These are phyloP conservation scores for Lates calcarifer DNA, from an alignment of 2,113 vertebrate species.

Conservation along the genomic window DNA sequence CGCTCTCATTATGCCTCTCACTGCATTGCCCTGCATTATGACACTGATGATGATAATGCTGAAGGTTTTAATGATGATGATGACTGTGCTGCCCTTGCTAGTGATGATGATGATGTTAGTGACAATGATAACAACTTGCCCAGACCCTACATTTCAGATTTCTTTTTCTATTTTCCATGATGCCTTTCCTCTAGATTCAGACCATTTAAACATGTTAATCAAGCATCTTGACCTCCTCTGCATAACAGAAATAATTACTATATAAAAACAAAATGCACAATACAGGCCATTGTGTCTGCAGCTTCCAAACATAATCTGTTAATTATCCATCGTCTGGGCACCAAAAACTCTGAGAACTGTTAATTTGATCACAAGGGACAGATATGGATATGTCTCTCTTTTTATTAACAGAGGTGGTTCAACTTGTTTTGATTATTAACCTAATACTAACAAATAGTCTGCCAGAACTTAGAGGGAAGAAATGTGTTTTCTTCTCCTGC, in stretches of 20 bases:
- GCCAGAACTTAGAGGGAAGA: conserved; percentile 47
- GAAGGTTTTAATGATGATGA: conserved; percentile 42
- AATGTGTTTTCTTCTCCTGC: conserved; percentile 61
- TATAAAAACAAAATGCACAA: neutral
- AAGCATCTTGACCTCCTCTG: conserved; percentile 76
- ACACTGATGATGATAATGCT: conserved; percentile 54
- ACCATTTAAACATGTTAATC: conserved; percentile 63
- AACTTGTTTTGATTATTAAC: conserved; percentile 66
- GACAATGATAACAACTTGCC: conserved; percentile 52
- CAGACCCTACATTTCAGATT: conserved; percentile 69
- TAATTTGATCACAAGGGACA: conserved; percentile 5
- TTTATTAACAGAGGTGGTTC: conserved; percentile 54
- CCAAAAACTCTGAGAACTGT: neutral
- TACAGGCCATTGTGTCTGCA: neutral
- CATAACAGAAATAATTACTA: neutral
- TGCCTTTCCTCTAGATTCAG: conserved; percentile 52
- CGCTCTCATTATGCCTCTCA: conserved; percentile 72
- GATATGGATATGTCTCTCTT: neutral
- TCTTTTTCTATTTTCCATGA: conserved; percentile 72
- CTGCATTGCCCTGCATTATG: conserved; percentile 77
- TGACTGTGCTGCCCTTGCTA: conserved; percentile 49
- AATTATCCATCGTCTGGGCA: neutral
- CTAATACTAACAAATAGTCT: conserved; percentile 55
- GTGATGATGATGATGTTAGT: conserved; percentile 41
- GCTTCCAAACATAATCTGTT: neutral